phyloP scores from a whole-genome alignment of 2,113 vertebrate species.

The Callipepla squamata region DNA sequence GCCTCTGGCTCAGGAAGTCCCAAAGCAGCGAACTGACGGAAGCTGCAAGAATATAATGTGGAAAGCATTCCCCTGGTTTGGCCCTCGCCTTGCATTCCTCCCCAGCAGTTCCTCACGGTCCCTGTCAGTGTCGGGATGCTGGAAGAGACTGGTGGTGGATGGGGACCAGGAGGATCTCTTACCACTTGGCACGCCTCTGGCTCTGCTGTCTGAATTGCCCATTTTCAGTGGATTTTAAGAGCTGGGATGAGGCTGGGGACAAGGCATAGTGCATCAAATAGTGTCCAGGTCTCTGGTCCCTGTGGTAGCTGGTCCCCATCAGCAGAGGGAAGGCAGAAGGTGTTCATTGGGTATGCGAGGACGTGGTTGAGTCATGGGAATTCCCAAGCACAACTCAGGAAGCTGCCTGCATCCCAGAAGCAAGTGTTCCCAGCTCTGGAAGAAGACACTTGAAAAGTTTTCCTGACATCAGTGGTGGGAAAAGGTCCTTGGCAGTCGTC shows the following conservation, averaged over 20 bases:
- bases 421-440: neutral
- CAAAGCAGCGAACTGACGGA: conserved; percentile 51
- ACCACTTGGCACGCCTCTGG: rapidly evolving
- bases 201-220: rapidly evolving
- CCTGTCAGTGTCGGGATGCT: neutral
- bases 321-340: neutral
- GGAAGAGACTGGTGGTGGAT: rapidly evolving
- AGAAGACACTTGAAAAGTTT: neutral
- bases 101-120: neutral
- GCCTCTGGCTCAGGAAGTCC: conserved; percentile 55
- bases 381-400: neutral
- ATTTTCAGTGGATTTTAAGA: neutral
- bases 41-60: conserved; percentile 21
- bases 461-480: neutral
- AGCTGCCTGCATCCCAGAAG: neutral
- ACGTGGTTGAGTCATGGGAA: neutral
- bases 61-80: conserved; percentile 53
- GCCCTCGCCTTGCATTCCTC: conserved; percentile 14
- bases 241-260: neutral
- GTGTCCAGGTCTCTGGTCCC: neutral
- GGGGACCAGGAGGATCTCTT: neutral
- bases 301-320: neutral
- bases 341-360: neutral
- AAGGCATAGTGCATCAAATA: neutral
- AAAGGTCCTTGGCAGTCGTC: neutral